A percentile compares a stretch with the other conserved stretches of the same genome.
Conservation (phyloP, 2,113 vertebrate genomes). For the Promerops cafer region DNA sequence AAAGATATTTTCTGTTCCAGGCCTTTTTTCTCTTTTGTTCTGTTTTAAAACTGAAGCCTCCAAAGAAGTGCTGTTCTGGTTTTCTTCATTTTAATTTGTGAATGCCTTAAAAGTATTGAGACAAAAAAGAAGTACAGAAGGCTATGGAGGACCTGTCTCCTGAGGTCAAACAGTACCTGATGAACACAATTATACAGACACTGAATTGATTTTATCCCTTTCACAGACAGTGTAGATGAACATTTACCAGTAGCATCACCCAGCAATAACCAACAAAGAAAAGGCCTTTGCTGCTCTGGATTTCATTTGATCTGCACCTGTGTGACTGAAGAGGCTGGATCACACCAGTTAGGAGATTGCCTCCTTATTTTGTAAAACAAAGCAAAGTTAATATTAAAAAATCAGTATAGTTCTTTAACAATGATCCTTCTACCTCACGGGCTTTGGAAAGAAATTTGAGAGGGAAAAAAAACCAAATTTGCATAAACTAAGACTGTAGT, state of each 20-base stretch:
- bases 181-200: neutral
- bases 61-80: neutral
- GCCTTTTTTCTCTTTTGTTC: neutral
- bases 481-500: conserved; percentile 83
- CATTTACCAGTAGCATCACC: rapidly evolving
- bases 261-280: neutral
- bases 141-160: neutral
- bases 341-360: neutral
- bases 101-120: neutral
- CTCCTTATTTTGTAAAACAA: neutral
- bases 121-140: neutral
- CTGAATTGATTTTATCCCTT: neutral
- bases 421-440: conserved; percentile 70
- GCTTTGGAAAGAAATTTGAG: conserved; percentile 84
- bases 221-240: neutral
- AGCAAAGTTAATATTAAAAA: neutral
- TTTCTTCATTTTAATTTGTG: neutral
- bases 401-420: neutral
- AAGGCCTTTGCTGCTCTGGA: neutral
- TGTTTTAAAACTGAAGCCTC: neutral
- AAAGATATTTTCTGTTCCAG: neutral
- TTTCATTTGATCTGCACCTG: neutral
- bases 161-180: neutral
- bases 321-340: neutral
- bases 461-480: conserved; percentile 81